Base-by-base conservation (phyloP, 2,113 vertebrate genomes). In the Thymallus thymallus region DNA sequence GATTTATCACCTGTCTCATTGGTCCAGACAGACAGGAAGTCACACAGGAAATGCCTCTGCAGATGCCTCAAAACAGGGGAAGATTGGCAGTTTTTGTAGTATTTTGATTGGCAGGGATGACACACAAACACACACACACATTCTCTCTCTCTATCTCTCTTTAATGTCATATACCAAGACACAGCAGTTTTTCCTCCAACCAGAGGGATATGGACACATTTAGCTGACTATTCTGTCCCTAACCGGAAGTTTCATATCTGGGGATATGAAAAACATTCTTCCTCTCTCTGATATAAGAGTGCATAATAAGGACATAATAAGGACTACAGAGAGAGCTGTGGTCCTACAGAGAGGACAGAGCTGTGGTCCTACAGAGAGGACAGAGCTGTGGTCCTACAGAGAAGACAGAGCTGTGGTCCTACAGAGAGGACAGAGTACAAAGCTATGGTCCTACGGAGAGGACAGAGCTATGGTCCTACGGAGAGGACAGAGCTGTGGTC, bases 41-140 rank as follows among this genome's bases (percentile, higher is more conserved):
- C 73, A 75, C 65, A 78, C n/a, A 82, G 85, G 86, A 88, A 88
- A 63, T 48, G 18, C 0, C 56, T 51, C 67, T 77, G 26, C 70
- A 73, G 69, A 74, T 79, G 69, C 3, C 76, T 85, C 58, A 58
- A 82, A 73, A 32, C 4, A 67, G 69, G 68, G 60, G n/a, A 55
- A 60, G 14, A 51, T 18, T 18, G 12, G 14, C 48, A 18, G 48
- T 51, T 51, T 51, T 51, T 48, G 46, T 32, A 61, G n/a, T 23
- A 61, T 18, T 41, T 41, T 41, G 35, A 62, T 23, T 24, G 61
- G 20, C 20, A 67, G 16, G 13, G 29, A 67, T 18, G 23, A 74
- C 46, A 68, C 20, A 66, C 30, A 30, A 4, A 30, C 4, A 30
- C 30, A 30, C 4, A 30, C 30, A 30, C 4, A 30, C 30, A 30